Evolutionary conservation across 64 coral and sea anemone genomes (phyloP).

Genomic region (Stichodactyla mertensii): DNA sequence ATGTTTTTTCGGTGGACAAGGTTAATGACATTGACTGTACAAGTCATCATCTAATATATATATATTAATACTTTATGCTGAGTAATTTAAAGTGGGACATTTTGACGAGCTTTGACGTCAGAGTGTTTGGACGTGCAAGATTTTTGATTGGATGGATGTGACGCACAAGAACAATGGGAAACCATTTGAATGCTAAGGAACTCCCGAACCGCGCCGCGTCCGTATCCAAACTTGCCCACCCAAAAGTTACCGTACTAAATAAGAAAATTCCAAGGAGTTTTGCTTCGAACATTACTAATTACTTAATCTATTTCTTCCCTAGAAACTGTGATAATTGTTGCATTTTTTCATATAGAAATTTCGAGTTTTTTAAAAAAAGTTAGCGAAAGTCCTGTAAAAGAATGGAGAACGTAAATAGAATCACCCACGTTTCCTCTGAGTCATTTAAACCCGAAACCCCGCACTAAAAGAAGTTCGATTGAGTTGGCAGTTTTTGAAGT

Average conservation of each 20-base stretch:
- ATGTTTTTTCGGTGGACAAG: too few relatives aligned
- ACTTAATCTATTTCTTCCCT: too few relatives aligned
- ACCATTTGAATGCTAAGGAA: not conserved
- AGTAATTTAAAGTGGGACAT: not conserved
- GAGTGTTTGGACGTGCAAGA: not conserved
- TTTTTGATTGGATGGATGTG: not conserved
- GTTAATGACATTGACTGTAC: too few relatives aligned
- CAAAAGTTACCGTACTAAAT: not conserved
- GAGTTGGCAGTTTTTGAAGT: not conserved
- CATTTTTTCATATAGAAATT: too few relatives aligned
- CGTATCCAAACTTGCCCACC: not conserved
- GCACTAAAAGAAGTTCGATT: not conserved
- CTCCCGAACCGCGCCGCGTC: not conserved
- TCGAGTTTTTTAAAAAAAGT: too few relatives aligned
- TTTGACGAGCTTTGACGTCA: not conserved
- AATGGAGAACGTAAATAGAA: too few relatives aligned
- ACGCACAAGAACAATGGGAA: conserved; percentile 1
- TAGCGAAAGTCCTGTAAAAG: too few relatives aligned
- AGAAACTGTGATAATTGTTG: too few relatives aligned
- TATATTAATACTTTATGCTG: not conserved
- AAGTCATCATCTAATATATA: too few relatives aligned
- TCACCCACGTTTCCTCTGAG: not conserved
- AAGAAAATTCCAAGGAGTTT: too few relatives aligned
- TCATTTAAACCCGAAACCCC: not conserved
- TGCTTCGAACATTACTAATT: too few relatives aligned